phyloP scores from a whole-genome alignment of 2,888 invertebrate genomes.

The Unio delphinus region DNA sequence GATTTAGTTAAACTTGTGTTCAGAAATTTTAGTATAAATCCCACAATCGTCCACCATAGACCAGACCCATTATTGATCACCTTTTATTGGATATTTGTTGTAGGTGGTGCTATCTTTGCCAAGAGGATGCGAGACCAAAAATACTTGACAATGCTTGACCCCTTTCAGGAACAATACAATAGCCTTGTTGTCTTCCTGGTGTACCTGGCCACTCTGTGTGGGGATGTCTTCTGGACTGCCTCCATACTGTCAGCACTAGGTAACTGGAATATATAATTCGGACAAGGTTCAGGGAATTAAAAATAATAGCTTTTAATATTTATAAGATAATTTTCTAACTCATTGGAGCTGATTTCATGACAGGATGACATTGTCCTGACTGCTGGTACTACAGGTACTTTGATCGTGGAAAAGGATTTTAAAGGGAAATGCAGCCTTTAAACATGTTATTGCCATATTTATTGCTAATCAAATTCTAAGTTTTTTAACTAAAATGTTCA shows the following conservation, averaged over 20 bases:
- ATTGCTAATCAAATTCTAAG: too few relatives aligned
- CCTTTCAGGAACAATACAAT: constrained; percentile 59
- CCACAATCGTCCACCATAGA: not conserved
- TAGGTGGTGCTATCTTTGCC: constrained; percentile 64
- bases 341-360: too few relatives aligned
- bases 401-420: too few relatives aligned
- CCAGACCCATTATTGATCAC: not conserved
- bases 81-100: constrained; percentile 1
- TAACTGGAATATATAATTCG: constrained; percentile 16
- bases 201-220: constrained; percentile 59
- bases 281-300: too few relatives aligned
- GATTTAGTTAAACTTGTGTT: not conserved
- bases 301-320: too few relatives aligned
- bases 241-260: constrained; percentile 66
- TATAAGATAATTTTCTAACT: too few relatives aligned
- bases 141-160: constrained; percentile 66
- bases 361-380: not conserved
- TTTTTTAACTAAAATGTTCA: too few relatives aligned
- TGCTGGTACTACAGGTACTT: too few relatives aligned
- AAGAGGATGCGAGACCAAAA: constrained; percentile 57
- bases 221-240: constrained; percentile 66
- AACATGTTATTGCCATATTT: too few relatives aligned
- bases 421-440: too few relatives aligned
- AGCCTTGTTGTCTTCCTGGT: constrained; percentile 48
- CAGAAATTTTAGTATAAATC: not conserved